phyloP scores from a whole-genome alignment of 2,888 invertebrate genomes.

The Hypolimnas misippus region DNA sequence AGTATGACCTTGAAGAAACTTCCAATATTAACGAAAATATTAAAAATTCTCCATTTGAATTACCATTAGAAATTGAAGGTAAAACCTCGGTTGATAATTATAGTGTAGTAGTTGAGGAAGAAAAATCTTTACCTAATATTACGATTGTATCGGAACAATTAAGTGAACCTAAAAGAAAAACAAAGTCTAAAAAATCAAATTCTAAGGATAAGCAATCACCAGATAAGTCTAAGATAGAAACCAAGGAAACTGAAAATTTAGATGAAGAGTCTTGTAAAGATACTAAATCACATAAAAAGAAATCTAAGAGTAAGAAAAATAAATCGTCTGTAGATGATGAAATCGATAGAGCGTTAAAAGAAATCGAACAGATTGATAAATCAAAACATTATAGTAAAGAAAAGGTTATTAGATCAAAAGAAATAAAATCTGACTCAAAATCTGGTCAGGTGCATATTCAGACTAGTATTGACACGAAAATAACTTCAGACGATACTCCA shows the following conservation, averaged over 20 bases:
- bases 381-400: constrained; percentile 53
- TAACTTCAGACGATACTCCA: background rate
- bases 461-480: background rate
- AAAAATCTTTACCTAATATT: background rate
- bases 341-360: constrained; percentile 60
- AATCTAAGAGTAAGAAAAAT: constrained; percentile 58
- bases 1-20: constrained; percentile 13
- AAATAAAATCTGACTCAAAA: constrained; percentile 2
- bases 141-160: background rate
- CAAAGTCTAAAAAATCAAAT: constrained; percentile 25
- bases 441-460: background rate
- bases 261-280: constrained; percentile 45
- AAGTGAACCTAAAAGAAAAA: constrained; percentile 20
- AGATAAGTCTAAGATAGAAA: constrained; percentile 8
- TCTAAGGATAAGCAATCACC: constrained; percentile 17
- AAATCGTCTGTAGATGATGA: constrained; percentile 57
- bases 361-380: constrained; percentile 56
- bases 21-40: background rate
- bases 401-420: constrained; percentile 24
- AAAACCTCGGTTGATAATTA: background rate
- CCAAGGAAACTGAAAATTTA: constrained; percentile 9
- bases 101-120: background rate
- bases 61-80: background rate
- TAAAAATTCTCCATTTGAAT: background rate
- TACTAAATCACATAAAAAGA: constrained; percentile 59